Conservation (phyloP, 1,140 invertebrate genomes). For the Akabosia matsudoensis region DNA sequence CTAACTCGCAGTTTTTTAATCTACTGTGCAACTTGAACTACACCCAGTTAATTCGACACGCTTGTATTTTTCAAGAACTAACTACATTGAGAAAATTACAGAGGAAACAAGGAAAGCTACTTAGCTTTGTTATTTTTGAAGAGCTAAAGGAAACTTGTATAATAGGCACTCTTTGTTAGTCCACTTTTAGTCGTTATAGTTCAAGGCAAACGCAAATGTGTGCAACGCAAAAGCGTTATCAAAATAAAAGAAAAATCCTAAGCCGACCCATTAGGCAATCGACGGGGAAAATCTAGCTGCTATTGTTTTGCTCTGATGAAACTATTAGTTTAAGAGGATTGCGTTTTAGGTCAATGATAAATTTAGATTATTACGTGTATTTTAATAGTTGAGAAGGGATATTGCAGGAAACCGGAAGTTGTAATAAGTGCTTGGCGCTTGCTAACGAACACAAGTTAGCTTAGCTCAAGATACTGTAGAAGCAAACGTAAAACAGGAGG, state of each 20-base stretch:
- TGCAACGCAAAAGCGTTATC: too few species aligned
- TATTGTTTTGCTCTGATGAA: too few species aligned
- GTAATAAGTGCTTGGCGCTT: background rate
- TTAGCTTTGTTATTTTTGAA: conserved; percentile 10
- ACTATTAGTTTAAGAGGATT: too few species aligned
- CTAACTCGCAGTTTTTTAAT: background rate
- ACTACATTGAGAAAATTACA: background rate
- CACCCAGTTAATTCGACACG: too few species aligned
- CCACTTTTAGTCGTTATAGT: background rate
- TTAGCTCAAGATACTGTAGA: background rate
- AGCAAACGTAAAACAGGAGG: background rate
- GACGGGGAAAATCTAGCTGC: too few species aligned
- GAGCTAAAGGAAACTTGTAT: background rate
- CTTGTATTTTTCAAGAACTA: background rate
- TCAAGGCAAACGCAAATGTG: too few species aligned
- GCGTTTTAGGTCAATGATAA: too few species aligned
- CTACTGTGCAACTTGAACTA: background rate
- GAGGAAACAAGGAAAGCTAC: conserved; percentile 16
- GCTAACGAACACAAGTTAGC: background rate
- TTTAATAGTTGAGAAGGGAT: too few species aligned
- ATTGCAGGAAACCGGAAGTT: background rate
- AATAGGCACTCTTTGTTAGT: background rate
- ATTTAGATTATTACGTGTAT: too few species aligned
- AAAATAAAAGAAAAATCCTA: too few species aligned
- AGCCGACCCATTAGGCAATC: too few species aligned